Evolutionary conservation across 2,888 invertebrate species (phyloP), one percentile per base, ranked within the genome.

Genomic region (Xanthorhoe designata): DNA sequence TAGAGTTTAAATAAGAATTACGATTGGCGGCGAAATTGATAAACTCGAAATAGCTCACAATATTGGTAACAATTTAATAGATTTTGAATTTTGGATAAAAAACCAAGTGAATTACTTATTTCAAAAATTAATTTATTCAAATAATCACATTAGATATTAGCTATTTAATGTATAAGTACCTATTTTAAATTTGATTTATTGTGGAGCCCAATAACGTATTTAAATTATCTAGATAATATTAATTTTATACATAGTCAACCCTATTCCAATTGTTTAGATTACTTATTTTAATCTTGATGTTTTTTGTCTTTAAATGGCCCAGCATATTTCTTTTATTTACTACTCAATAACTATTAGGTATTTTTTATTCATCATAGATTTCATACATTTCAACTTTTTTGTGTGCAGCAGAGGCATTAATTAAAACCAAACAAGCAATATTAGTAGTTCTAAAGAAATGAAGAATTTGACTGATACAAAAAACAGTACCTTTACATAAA

Each of bases 401-500:
- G 50, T 51, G 13, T 47, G 54, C 15, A 42, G 32, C 35, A 50
- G 47, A 53, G 38, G 61, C 57, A 66, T 66, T 56, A 65, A 35
- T 47, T 8, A 6, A 35, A n/a, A 65, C 42, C 52, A 24, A 60
- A 66, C 61, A 35, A 62, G 62, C 58, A 62, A 66, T 66, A 66
- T 53, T 51, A 54, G 49, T 59, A 64, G 19, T 50, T 49, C 18
- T 49, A 59, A 52, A 58, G 42, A 47, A 59, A 49, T 55, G 58
- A 59, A 59, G 9, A 60, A 67, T 55, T 59, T 56, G 67, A 67
- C 67, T 67, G 67, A 67, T 53, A 35, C 67, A 52, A 42, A 65
- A 61, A 49, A 60, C 54, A 55, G 62, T 62, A 67, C 55, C 42
- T 66, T 49, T 53, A 57, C 49, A 42, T 29, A 57, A 64, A 57